phyloP scores from a whole-genome alignment of 2,113 vertebrate genomes.

The Albula goreensis region DNA sequence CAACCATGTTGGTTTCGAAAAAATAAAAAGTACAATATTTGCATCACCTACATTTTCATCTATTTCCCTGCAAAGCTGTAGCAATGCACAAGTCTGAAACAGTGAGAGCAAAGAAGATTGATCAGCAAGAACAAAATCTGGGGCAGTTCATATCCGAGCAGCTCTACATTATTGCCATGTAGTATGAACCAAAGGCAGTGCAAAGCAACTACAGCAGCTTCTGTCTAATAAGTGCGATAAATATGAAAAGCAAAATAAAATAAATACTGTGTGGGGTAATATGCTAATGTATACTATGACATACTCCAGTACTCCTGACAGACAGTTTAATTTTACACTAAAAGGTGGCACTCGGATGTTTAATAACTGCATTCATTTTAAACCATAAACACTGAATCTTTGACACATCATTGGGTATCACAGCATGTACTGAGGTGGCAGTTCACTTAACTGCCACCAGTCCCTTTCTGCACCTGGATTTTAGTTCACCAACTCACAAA shows the following conservation, averaged over 20 bases:
- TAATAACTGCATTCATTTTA: neutral
- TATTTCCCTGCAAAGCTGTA: neutral
- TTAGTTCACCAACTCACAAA: neutral
- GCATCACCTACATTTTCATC: neutral
- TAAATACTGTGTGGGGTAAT: neutral
- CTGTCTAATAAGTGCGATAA: neutral
- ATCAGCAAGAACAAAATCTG: neutral
- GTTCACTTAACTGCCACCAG: neutral
- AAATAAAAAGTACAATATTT: neutral
- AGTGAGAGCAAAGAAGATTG: neutral
- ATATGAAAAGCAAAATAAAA: neutral
- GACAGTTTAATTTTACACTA: neutral
- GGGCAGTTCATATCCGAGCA: neutral
- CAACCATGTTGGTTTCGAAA: constrained; percentile 7
- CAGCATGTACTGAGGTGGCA: neutral
- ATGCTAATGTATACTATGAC: neutral
- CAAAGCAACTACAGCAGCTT: neutral
- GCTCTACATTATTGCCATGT: neutral
- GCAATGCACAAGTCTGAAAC: neutral
- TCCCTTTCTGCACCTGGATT: neutral
- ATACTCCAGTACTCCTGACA: neutral
- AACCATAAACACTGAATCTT: neutral
- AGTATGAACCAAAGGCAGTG: neutral
- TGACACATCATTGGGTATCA: neutral
- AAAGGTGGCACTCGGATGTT: neutral